phyloP scores from a whole-genome alignment of 2,113 vertebrate genomes.

The Struthidea cinerea region DNA sequence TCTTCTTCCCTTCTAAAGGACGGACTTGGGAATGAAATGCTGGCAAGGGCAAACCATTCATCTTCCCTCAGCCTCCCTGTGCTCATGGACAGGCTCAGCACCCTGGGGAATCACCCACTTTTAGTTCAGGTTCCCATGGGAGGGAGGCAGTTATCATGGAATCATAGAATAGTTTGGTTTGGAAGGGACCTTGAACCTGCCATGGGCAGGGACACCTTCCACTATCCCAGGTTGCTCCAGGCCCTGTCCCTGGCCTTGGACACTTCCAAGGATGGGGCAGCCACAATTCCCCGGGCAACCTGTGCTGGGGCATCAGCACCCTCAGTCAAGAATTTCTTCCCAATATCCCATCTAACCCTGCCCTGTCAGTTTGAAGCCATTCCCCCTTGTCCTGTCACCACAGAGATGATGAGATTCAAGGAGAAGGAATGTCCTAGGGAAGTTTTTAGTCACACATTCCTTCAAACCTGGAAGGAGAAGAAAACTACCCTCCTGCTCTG shows the following conservation, averaged over 20 bases:
- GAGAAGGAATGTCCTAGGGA: background rate
- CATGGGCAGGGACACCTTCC: background rate
- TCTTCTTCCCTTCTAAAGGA: background rate
- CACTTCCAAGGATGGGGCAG: background rate
- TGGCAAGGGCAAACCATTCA: background rate
- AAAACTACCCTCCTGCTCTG: background rate
- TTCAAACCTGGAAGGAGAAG: background rate
- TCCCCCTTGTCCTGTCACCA: background rate
- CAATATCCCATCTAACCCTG: background rate
- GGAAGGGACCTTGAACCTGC: background rate
- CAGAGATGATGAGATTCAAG: background rate
- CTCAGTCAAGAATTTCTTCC: background rate
- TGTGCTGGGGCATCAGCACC: background rate
- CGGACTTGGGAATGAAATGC: fast-evolving
- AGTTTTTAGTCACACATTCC: background rate
- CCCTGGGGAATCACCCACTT: background rate
- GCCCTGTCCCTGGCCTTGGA: fast-evolving
- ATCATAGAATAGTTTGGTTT: background rate
- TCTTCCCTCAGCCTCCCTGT: background rate
- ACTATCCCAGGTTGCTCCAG: fast-evolving
- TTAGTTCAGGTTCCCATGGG: background rate
- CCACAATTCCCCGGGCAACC: background rate
- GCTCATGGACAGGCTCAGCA: background rate
- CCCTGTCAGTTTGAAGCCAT: background rate
- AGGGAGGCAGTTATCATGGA: background rate